Base-by-base conservation (phyloP, 1,140 invertebrate species). In the Drosophila ambigua region DNA sequence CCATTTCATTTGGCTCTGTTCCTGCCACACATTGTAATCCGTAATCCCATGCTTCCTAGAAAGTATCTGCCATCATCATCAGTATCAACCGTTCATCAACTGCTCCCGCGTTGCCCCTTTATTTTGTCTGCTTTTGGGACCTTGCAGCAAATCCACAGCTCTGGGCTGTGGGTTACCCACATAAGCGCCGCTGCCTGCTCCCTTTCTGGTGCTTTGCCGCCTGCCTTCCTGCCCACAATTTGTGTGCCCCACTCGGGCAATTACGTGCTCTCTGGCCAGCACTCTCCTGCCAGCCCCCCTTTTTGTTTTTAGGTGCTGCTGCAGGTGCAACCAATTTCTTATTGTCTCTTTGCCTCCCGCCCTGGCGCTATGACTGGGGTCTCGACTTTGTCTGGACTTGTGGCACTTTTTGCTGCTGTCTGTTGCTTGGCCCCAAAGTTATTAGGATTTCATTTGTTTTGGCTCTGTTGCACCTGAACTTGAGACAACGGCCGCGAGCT, bases 131-230 rank as follows among this genome's bases (percentile, higher is more conserved):
- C 31, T 43, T 54, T 43, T 41, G 31, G 48, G 48, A 26, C 23
- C 68, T 54, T 52, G 23, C 20, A 49, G 43, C 49, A 59, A 53
- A 67, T 49, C 64, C 26, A n/a, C 26, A 59, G 72, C 78, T 71
- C 23, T 35, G 8, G 61, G 78, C 78, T 76, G 13, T 81, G 67
- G 78, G 78, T 81, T 57, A 80, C 72, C 77, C 44, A 64, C 54
- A 68, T 4, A 65, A 62, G 46, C n/a, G 45, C 31, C 52, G 52
- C 20, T 52, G 46, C 26, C 43, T 57, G 31, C 41, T 75, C 55
- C 45, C 61, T 72, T 66, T 75, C 60, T 55, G 72, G 50, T 39
- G 35, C 4, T 39, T 39, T 39, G 35, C 4, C 4, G 35, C 35
- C 13, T 13, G 4, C 11, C 13, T 39, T 39, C 45, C 20, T 44